Percentiles rank a stretch among this genome's conserved stretches.
Evolutionary conservation across 2,888 invertebrate species (phyloP).

Genomic region (Hecatera dysodea): DNA sequence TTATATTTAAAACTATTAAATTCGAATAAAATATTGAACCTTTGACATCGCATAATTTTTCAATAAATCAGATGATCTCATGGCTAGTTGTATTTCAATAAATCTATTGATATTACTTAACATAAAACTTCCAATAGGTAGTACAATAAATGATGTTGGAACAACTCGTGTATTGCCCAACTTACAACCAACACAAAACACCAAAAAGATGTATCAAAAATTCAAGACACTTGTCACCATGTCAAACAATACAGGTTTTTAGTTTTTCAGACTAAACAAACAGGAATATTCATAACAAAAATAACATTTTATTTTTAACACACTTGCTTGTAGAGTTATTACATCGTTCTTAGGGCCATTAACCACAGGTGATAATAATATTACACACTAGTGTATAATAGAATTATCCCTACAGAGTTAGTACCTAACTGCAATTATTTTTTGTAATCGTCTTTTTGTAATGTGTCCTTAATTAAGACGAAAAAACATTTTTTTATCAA

Average conservation of each 20-base stretch:
- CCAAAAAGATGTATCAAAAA: slow-evolving; percentile 6
- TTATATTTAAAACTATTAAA: neutral
- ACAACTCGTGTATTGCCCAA: neutral
- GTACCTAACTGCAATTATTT: too few relatives aligned
- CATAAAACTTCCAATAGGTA: neutral
- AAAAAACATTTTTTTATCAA: too few relatives aligned
- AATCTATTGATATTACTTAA: neutral
- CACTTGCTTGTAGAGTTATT: too few relatives aligned
- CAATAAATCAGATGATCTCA: neutral
- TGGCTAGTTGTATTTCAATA: neutral
- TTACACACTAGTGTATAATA: too few relatives aligned
- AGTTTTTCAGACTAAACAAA: neutral
- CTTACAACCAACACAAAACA: slow-evolving; percentile 2
- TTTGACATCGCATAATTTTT: neutral
- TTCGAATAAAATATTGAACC: neutral
- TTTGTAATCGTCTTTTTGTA: too few relatives aligned
- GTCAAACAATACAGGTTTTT: neutral
- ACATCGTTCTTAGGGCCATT: too few relatives aligned
- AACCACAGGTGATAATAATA: too few relatives aligned
- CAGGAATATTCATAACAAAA: neutral
- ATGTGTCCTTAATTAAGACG: too few relatives aligned
- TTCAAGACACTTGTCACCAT: neutral
- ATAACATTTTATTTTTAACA: too few relatives aligned
- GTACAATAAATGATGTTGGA: too few relatives aligned
- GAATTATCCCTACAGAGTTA: too few relatives aligned